Evolutionary conservation across 2,113 vertebrate genomes (phyloP).

Genomic region (Xiphophorus hellerii): DNA sequence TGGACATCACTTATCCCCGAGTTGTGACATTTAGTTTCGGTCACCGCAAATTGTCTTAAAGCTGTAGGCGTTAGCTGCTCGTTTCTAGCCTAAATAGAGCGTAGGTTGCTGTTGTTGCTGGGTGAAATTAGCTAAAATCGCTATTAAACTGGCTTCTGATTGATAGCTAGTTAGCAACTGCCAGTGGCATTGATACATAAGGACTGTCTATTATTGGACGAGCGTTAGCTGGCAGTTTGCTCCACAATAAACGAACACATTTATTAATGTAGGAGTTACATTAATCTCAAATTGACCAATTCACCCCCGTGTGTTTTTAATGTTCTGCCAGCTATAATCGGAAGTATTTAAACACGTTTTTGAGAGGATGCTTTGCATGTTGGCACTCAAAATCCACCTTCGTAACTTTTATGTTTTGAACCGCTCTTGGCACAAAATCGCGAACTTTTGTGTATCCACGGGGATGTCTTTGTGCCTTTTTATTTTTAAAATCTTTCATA

Average conservation of each 20-base stretch:
- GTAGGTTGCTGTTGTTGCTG: conserved; percentile 14
- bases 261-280: conserved; percentile 5
- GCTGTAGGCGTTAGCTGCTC: background rate
- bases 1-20: conserved; percentile 53
- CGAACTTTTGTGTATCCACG: background rate
- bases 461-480: background rate
- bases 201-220: conserved; percentile 52
- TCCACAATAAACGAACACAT: conserved; percentile 49
- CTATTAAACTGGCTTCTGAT: conserved; percentile 58
- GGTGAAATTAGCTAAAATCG: conserved; percentile 49
- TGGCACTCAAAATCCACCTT: conserved; percentile 17
- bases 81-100: background rate
- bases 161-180: conserved; percentile 69
- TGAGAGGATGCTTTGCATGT: conserved; percentile 26
- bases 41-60: conserved; percentile 12
- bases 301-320: background rate
- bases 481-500: background rate
- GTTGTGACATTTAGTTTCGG: conserved; percentile 39
- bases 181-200: conserved; percentile 59
- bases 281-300: background rate
- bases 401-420: conserved; percentile 63
- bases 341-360: conserved; percentile 5
- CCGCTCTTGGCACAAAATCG: background rate
- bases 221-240: conserved; percentile 36
- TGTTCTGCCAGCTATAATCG: background rate